Evolutionary conservation across 2,113 vertebrate genomes (phyloP).

Genomic region (Notechis scutatus): DNA sequence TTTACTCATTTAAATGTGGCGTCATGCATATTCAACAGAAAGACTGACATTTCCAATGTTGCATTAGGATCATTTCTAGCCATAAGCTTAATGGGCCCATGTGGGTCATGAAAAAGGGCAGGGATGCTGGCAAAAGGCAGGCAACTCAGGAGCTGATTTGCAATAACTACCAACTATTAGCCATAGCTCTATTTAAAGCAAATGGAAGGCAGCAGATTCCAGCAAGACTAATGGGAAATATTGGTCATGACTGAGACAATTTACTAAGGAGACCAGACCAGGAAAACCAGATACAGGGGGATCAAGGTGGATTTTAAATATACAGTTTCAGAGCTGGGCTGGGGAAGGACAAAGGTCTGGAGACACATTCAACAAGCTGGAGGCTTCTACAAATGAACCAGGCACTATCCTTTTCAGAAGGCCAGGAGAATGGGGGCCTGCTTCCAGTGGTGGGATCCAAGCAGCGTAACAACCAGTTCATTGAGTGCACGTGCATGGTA

Average conservation of each 20-base stretch:
- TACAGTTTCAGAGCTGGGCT: not conserved
- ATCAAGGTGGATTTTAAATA: not conserved
- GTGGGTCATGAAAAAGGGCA: conserved; percentile 14
- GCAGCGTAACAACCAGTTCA: too few relatives aligned
- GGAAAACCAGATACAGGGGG: not conserved
- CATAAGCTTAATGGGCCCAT: conserved; percentile 14
- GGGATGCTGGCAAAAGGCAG: not conserved
- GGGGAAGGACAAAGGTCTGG: not conserved
- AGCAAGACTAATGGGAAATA: not conserved
- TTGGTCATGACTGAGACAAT: not conserved
- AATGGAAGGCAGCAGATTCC: not conserved
- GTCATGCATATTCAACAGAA: not conserved
- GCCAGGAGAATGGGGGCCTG: too few relatives aligned
- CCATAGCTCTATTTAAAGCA: not conserved
- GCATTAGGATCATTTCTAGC: conserved; percentile 2
- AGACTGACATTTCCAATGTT: not conserved
- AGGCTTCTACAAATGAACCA: not conserved
- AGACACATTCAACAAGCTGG: not conserved
- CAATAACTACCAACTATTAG: not conserved
- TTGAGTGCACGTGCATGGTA: too few relatives aligned
- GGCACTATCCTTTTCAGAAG: too few relatives aligned
- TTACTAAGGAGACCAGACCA: not conserved
- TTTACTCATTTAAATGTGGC: too few relatives aligned
- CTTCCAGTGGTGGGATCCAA: too few relatives aligned
- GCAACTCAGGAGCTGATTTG: not conserved